Conservation (phyloP, 2,113 vertebrate species). For the Sebastes schlegelii region DNA sequence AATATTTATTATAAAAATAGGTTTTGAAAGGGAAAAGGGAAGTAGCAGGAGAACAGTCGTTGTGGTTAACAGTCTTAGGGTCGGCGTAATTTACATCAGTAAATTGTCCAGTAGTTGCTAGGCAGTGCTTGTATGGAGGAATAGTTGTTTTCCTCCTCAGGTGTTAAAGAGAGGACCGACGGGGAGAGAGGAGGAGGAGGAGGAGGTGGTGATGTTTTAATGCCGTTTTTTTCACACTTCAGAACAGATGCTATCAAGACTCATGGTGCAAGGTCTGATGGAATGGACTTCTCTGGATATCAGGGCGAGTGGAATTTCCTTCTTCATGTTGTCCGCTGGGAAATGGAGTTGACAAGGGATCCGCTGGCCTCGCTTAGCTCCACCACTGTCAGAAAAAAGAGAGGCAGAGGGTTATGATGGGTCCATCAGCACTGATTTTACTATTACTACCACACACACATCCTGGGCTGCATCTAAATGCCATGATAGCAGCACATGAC, state of each 20-base stretch:
- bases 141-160: slow-evolving; percentile 35
- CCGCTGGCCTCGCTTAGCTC: slow-evolving; percentile 51
- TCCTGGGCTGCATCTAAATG: background rate
- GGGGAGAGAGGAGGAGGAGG: background rate
- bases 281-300: slow-evolving; percentile 65
- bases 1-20: slow-evolving; percentile 72
- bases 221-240: slow-evolving; percentile 31
- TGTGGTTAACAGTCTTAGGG: slow-evolving; percentile 81
- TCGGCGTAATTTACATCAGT: slow-evolving; percentile 54
- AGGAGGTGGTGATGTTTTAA: slow-evolving; percentile 8
- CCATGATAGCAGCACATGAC: background rate
- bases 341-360: slow-evolving; percentile 61
- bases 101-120: slow-evolving; percentile 46
- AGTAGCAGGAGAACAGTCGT: slow-evolving; percentile 79
- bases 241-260: slow-evolving; percentile 32
- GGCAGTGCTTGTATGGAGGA: slow-evolving; percentile 14
- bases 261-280: slow-evolving; percentile 64
- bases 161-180: slow-evolving; percentile 12
- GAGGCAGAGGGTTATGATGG: slow-evolving; percentile 34
- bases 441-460: background rate
- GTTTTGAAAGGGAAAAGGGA: slow-evolving; percentile 61
- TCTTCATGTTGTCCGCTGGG: slow-evolving; percentile 80
- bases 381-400: slow-evolving; percentile 75
- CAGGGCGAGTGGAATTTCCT: slow-evolving; percentile 52
- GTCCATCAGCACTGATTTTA: background rate